Conservation (phyloP, 2,797 vertebrate genomes). For the Diplodus sargus region DNA sequence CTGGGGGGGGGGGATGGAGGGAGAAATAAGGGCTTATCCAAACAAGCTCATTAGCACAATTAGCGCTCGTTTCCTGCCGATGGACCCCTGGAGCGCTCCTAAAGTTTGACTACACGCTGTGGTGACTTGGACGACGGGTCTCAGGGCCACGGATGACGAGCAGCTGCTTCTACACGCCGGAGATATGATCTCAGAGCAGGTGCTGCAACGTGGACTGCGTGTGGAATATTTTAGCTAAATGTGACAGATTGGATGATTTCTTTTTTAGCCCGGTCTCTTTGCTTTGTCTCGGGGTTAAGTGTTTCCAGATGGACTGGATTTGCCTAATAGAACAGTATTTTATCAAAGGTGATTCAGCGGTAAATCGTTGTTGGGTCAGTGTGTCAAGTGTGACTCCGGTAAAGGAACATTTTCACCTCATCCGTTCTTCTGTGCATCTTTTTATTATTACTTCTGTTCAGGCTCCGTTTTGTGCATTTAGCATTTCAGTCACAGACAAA, state of each 20-base stretch:
- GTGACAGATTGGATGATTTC: background rate
- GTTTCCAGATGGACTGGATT: slow-evolving; percentile 6
- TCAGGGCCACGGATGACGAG: slow-evolving; percentile 17
- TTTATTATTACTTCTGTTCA: no score
- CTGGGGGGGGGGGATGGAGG: slow-evolving; percentile 40
- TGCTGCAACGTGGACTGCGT: background rate
- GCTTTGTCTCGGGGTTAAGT: background rate
- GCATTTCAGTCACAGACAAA: no score
- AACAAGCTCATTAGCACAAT: slow-evolving; percentile 84
- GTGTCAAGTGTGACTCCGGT: background rate
- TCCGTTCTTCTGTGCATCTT: background rate
- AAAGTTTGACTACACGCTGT: slow-evolving; percentile 70
- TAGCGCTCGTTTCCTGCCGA: slow-evolving; percentile 75
- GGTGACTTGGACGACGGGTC: slow-evolving; percentile 57
- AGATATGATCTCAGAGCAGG: slow-evolving; percentile 13
- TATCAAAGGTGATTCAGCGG: slow-evolving; percentile 10
- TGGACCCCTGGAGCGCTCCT: slow-evolving; percentile 69
- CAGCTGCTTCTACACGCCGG: slow-evolving; percentile 15
- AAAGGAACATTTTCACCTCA: background rate
- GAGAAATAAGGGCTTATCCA: slow-evolving; percentile 70
- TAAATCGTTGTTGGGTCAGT: background rate
- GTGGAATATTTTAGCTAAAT: background rate
- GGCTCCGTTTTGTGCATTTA: no score
- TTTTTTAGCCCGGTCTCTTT: background rate
- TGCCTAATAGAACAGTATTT: background rate